Conservation (phyloP, 2,113 vertebrate species). For the Bufo bufo region DNA sequence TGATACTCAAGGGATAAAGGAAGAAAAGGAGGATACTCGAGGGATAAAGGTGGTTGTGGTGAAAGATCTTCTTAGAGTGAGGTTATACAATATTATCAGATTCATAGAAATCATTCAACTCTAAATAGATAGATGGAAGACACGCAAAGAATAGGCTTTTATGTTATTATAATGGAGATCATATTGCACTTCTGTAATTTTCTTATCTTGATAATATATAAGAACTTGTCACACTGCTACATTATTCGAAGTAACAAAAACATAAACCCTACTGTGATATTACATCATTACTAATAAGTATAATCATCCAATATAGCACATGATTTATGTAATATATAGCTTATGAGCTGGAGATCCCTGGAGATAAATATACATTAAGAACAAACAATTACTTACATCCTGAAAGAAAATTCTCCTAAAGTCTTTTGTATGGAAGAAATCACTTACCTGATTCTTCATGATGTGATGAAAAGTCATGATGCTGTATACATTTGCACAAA, state of each 20-base stretch:
- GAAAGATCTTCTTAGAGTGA: not conserved
- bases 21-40: not conserved
- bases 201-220: conserved; percentile 21
- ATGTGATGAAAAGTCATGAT: conserved; percentile 75
- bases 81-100: not conserved
- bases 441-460: conserved; percentile 77
- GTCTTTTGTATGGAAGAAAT: conserved; percentile 18
- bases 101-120: not conserved
- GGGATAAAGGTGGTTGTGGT: not conserved
- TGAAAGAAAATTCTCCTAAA: conserved; percentile 10
- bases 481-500: conserved; percentile 83
- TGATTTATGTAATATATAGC: conserved; percentile 23
- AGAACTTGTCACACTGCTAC: conserved; percentile 16
- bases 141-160: not conserved
- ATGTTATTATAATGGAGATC: conserved; percentile 4
- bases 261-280: not conserved
- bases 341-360: not conserved
- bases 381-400: conserved; percentile 6
- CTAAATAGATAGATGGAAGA: not conserved
- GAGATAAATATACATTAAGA: not conserved
- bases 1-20: not conserved
- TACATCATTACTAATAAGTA: conserved; percentile 28
- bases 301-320: conserved; percentile 5
- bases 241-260: conserved; percentile 27
- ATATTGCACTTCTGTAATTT: conserved; percentile 17